These are phyloP conservation scores for Dasyprocta punctata DNA, from an alignment of 2,113 vertebrate species.

Conservation along the genomic window DNA sequence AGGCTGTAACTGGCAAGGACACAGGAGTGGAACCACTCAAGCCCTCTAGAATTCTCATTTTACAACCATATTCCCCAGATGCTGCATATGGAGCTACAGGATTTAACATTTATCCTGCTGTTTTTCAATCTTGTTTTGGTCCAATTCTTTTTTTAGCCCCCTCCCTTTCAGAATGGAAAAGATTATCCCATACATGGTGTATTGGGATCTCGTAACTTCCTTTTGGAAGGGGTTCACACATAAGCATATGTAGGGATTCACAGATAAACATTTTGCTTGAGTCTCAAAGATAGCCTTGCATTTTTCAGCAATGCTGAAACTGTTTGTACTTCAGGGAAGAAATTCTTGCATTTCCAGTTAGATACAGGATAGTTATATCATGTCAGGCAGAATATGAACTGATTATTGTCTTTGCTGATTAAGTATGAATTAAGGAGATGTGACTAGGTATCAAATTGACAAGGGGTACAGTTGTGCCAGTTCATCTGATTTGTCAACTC, in stretches of 20 bases:
- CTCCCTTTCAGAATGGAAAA: background rate
- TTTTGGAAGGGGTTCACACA: background rate
- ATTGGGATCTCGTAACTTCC: background rate
- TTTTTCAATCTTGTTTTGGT: background rate
- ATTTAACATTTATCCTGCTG: background rate
- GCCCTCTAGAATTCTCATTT: background rate
- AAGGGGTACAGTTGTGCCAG: background rate
- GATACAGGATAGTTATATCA: background rate
- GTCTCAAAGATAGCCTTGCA: background rate
- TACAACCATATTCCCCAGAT: background rate
- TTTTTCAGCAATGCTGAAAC: background rate
- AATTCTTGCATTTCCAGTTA: background rate
- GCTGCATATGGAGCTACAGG: background rate
- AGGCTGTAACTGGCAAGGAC: background rate
- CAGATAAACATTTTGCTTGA: background rate
- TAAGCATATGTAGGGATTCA: background rate
- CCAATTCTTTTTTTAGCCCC: background rate
- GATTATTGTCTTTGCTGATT: background rate
- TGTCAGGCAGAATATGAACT: background rate
- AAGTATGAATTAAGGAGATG: background rate
- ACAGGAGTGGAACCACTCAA: background rate
- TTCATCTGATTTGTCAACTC: background rate
- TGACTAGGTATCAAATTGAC: background rate
- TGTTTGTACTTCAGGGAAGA: background rate
- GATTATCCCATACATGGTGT: background rate